Percentiles rank a stretch among this genome's conserved stretches.
Evolutionary conservation across 2,888 invertebrate species (phyloP).

Genomic region (Leucania comma): DNA sequence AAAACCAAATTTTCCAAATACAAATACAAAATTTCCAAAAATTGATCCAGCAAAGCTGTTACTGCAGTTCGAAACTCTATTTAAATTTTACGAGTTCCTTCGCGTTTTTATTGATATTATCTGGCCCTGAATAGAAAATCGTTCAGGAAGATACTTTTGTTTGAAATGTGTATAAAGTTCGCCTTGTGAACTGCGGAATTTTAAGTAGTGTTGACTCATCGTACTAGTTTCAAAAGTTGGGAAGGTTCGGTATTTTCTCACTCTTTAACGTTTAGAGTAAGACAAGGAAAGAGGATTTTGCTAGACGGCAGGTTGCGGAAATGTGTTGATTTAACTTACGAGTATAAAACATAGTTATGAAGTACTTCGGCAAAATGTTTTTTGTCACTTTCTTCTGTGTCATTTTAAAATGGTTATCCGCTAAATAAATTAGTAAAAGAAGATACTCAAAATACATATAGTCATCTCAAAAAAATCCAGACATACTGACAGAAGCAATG

Average conservation of each 20-base stretch:
- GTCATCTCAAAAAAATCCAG: no score
- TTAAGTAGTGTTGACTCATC: slow-evolving; percentile 60
- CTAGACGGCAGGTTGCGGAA: background rate
- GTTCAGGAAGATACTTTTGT: slow-evolving; percentile 52
- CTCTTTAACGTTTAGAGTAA: slow-evolving; percentile 4
- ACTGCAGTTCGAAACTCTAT: slow-evolving; percentile 68
- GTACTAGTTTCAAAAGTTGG: slow-evolving; percentile 8
- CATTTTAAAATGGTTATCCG: no score
- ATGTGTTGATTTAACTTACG: slow-evolving; percentile 3
- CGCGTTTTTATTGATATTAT: slow-evolving; percentile 74
- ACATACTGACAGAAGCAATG: no score
- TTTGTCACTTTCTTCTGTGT: background rate
- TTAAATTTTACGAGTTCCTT: slow-evolving; percentile 69
- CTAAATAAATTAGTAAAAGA: no score
- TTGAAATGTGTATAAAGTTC: slow-evolving; percentile 56
- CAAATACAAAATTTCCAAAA: slow-evolving; percentile 19
- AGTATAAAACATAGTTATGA: background rate
- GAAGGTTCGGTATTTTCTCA: slow-evolving; percentile 35
- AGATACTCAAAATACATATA: no score
- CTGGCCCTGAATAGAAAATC: slow-evolving; percentile 59
- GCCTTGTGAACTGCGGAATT: slow-evolving; percentile 48
- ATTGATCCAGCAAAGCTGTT: slow-evolving; percentile 52
- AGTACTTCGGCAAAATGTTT: background rate
- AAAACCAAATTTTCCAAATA: no score
- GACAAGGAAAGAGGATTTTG: background rate